A percentile compares a stretch with the other conserved stretches of the same genome.
Conservation (phyloP, 2,797 vertebrate genomes). For the Zenarchopterus dispar region DNA sequence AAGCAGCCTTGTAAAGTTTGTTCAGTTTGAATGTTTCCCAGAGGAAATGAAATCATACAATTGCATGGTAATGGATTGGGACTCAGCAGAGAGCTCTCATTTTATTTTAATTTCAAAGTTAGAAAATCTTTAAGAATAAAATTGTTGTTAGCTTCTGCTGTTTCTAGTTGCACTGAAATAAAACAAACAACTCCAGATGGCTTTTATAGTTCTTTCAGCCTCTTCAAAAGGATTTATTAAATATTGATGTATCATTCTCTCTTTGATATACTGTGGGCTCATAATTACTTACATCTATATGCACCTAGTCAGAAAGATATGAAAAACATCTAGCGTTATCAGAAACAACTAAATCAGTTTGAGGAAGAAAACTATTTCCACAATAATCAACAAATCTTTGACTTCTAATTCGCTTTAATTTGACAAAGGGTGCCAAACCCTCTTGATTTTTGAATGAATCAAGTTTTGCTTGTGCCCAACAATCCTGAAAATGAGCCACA, state of each 20-base stretch:
- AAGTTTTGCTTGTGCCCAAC: conserved; percentile 28
- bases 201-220: conserved; percentile 11
- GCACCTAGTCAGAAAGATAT: not conserved
- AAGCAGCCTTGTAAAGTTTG: conserved; percentile 47
- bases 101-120: conserved; percentile 53
- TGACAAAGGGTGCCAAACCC: conserved; percentile 2
- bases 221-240: conserved; percentile 6
- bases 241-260: not conserved
- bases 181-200: conserved; percentile 30
- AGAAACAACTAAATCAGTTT: conserved; percentile 1
- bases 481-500: conserved; percentile 34
- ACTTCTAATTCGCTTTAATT: conserved; percentile 18
- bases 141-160: conserved; percentile 55
- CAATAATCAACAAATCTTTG: conserved; percentile 1
- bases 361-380: not conserved
- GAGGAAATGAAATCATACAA: conserved; percentile 43
- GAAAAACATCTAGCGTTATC: not conserved
- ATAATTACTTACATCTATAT: not conserved
- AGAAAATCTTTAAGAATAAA: conserved; percentile 49
- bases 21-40: conserved; percentile 30
- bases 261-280: not conserved
- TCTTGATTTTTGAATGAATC: conserved; percentile 21
- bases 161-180: conserved; percentile 43
- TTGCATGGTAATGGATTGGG: conserved; percentile 46
- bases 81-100: conserved; percentile 42